Evolutionary conservation across 2,888 invertebrate genomes (phyloP), one percentile per base, ranked within the genome.

Genomic region (Tupiocoris notatus): DNA sequence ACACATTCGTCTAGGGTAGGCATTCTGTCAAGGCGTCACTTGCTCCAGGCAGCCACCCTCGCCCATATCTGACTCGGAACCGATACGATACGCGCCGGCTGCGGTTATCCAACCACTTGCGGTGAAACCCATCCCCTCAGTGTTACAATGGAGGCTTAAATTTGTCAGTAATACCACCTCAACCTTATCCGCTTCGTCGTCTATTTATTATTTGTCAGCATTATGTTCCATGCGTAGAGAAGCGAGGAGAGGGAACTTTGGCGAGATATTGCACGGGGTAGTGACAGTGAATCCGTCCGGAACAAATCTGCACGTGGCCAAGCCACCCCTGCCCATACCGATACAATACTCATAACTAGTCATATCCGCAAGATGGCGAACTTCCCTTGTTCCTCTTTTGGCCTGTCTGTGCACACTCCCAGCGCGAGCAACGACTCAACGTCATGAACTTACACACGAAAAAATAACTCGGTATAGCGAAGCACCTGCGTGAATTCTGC

Each of bases 341-440:
- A 74, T 71, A 78, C 78, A 78, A 79, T 77, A 78, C 76, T 79
- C 79, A 76, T 79, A 79, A 76, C 79, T 79, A 77, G 75, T 76
- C 75, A 75, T 74, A 67, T 76, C 76, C 75, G 63, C 59, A 74
- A 67, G 23, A 76, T 78, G 67, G 76, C 63, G 17, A 68, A 67
- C 6, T 58, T 68, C 70, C 68, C 75, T 21, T 66, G 3, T 39
- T n/a, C n/a, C n/a, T 7, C 39, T 39, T 3, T 39, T 12, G 39
- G 6, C 39, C 39, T 12, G 3, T 39, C 12, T 39, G 39, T 39
- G 12, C 39, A 39, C 39, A 39, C 39, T n/a, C n/a, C n/a, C n/a
- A n/a, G n/a, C n/a, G n/a, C n/a, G n/a, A n/a, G n/a, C n/a, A n/a
- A n/a, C n/a, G n/a, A n/a, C n/a, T n/a, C n/a, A n/a, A n/a, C n/a